These are phyloP conservation scores for Aproaerema taeniolella DNA, from an alignment of 2,888 invertebrate species.

Conservation along the genomic window DNA sequence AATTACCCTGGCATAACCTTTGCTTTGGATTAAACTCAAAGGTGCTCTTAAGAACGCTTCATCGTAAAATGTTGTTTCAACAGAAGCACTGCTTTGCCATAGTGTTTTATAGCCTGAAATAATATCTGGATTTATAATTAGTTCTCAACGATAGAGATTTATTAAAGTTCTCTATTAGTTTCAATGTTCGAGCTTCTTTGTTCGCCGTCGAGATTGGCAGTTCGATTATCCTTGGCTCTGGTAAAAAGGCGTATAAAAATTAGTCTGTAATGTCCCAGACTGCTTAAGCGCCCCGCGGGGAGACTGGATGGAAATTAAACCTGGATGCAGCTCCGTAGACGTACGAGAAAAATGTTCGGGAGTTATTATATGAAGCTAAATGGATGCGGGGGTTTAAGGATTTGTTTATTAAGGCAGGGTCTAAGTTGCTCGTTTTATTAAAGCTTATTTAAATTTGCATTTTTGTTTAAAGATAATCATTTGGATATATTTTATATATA, in stretches of 20 bases:
- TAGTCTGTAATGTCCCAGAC: constrained; percentile 66
- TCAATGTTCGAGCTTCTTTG: constrained; percentile 44
- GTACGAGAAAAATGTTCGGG: constrained; percentile 42
- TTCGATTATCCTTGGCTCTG: constrained; percentile 66
- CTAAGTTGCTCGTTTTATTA: too few species aligned
- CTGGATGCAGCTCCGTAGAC: constrained; percentile 1
- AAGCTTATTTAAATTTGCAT: constrained; percentile 1
- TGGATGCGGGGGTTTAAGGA: too few species aligned
- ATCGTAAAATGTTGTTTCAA: neutral
- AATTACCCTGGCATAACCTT: too few species aligned
- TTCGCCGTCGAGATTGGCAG: constrained; percentile 64
- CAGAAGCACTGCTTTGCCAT: neutral
- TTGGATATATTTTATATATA: too few species aligned
- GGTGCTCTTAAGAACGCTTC: too few species aligned
- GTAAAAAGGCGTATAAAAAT: constrained; percentile 68
- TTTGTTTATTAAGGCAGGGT: too few species aligned
- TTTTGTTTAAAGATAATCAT: too few species aligned
- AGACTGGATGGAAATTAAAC: constrained; percentile 46
- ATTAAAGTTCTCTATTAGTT: constrained; percentile 51
- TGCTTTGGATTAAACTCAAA: too few species aligned
- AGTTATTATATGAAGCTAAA: too few species aligned
- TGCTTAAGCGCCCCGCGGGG: constrained; percentile 63
- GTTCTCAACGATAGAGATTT: constrained; percentile 26
- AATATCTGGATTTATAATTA: constrained; percentile 9
- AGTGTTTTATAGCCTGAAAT: too few species aligned